Conservation (phyloP, 2,888 invertebrate species). For the Stratiomys singularior region DNA sequence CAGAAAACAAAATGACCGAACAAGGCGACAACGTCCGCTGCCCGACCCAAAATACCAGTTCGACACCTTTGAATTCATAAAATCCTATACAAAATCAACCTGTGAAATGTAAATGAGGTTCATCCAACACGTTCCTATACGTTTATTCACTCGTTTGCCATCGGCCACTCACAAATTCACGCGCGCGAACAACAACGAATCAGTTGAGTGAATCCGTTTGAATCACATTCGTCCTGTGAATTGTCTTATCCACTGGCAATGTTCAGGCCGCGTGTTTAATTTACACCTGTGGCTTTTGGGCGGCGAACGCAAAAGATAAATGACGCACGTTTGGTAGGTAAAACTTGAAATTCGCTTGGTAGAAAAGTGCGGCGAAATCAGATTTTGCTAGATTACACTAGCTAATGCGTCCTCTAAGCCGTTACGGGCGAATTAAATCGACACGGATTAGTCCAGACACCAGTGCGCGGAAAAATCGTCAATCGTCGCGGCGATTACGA, state of each 20-base stretch:
- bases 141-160: no score
- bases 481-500: conserved; percentile 23
- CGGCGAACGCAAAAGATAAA: conserved; percentile 10
- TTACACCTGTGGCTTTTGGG: conserved; percentile 35
- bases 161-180: conserved; percentile 8
- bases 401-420: no score
- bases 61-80: conserved; percentile 12
- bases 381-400: not conserved
- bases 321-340: conserved; percentile 27
- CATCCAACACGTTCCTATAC: no score
- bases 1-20: not conserved
- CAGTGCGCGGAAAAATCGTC: conserved; percentile 14
- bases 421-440: no score
- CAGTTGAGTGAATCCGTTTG: not conserved
- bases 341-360: not conserved
- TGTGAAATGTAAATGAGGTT: conserved; percentile 16
- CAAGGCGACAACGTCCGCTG: not conserved
- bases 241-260: not conserved
- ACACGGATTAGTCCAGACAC: not conserved
- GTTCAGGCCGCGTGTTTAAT: conserved; percentile 8
- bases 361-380: not conserved
- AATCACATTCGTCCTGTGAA: not conserved
- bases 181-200: conserved; percentile 15
- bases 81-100: conserved; percentile 18
- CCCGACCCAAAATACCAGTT: conserved; percentile 3